These are phyloP conservation scores for Epizoanthus illoricatus DNA, from an alignment of 92 coral and sea anemone genomes.

Conservation along the genomic window DNA sequence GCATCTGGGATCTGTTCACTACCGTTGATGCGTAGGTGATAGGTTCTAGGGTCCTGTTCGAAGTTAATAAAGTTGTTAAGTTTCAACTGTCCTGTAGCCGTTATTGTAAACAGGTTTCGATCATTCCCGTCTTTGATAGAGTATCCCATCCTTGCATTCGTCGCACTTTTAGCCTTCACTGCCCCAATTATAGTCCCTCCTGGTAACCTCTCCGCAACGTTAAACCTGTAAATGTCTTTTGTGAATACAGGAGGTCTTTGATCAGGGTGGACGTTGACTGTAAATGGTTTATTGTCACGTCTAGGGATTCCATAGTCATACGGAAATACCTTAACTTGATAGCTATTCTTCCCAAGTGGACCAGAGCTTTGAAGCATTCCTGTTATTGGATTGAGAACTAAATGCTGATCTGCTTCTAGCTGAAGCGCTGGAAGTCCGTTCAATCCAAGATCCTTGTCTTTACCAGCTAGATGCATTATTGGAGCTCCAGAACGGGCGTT, in stretches of 20 bases:
- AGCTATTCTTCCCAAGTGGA: slow-evolving; percentile 45
- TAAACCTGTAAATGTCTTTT: slow-evolving; percentile 62
- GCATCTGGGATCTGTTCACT: slow-evolving; percentile 68
- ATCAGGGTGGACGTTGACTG: slow-evolving; percentile 56
- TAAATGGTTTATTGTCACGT: slow-evolving; percentile 51
- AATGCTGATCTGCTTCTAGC: slow-evolving; percentile 53
- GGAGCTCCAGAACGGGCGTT: slow-evolving; percentile 65
- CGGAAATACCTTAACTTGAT: slow-evolving; percentile 49
- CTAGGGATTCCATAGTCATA: slow-evolving; percentile 87
- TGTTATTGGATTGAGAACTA: slow-evolving; percentile 63
- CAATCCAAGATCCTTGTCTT: slow-evolving; percentile 60
- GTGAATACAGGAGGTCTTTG: slow-evolving; percentile 73
- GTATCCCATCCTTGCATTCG: slow-evolving; percentile 74
- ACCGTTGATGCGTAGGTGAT: slow-evolving; percentile 58
- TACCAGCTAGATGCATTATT: slow-evolving; percentile 47
- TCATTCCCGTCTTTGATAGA: slow-evolving; percentile 60
- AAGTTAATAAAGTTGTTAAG: slow-evolving; percentile 66
- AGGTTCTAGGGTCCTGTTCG: slow-evolving; percentile 59
- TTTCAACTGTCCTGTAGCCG: slow-evolving; percentile 61
- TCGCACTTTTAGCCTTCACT: slow-evolving; percentile 65
- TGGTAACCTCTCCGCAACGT: slow-evolving; percentile 53
- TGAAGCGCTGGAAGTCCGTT: slow-evolving; percentile 68
- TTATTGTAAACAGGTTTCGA: slow-evolving; percentile 57
- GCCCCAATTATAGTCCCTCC: slow-evolving; percentile 70
- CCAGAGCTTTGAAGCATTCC: slow-evolving; percentile 61